phyloP scores from a whole-genome alignment of 1,140 invertebrate species.

The Matsumurasca onukii region DNA sequence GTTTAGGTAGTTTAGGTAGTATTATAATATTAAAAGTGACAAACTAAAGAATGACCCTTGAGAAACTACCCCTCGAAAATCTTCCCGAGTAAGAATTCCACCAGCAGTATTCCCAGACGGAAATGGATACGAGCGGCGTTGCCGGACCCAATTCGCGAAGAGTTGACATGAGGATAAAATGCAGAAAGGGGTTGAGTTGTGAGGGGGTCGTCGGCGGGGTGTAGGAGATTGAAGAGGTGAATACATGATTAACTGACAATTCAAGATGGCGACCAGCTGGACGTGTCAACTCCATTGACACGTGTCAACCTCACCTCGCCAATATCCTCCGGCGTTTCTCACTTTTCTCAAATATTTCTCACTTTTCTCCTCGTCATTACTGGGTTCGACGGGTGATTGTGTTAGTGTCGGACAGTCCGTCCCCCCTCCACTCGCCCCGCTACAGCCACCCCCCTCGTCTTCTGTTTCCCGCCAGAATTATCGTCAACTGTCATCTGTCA shows the following conservation, averaged over 20 bases:
- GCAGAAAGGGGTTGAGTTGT: not conserved
- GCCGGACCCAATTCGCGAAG: too few relatives aligned
- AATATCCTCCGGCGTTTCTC: constrained; percentile 15
- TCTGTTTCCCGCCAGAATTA: not conserved
- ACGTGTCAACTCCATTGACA: not conserved
- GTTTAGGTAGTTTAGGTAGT: too few relatives aligned
- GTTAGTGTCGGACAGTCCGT: constrained; percentile 3
- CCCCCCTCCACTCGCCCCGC: too few relatives aligned
- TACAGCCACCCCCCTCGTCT: too few relatives aligned
- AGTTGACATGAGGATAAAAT: too few relatives aligned
- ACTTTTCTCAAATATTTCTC: constrained; percentile 26
- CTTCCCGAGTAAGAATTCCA: too few relatives aligned
- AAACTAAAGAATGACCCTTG: too few relatives aligned
- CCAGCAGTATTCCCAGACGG: too few relatives aligned
- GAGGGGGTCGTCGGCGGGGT: too few relatives aligned
- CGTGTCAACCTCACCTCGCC: constrained; percentile 2
- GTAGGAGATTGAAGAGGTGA: constrained; percentile 21
- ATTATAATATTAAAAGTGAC: too few relatives aligned
- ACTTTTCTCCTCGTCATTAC: constrained; percentile 19
- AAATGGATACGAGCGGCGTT: too few relatives aligned
- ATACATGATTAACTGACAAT: constrained; percentile 27
- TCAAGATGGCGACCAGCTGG: constrained; percentile 17
- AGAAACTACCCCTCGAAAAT: too few relatives aligned
- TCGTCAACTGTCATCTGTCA: constrained; percentile 5
- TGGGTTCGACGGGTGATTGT: constrained; percentile 20